Percentiles rank a stretch among this genome's conserved stretches.
These are phyloP conservation scores for Eugnorisma glareosa DNA, from an alignment of 2,888 invertebrate species.

Conservation along the genomic window DNA sequence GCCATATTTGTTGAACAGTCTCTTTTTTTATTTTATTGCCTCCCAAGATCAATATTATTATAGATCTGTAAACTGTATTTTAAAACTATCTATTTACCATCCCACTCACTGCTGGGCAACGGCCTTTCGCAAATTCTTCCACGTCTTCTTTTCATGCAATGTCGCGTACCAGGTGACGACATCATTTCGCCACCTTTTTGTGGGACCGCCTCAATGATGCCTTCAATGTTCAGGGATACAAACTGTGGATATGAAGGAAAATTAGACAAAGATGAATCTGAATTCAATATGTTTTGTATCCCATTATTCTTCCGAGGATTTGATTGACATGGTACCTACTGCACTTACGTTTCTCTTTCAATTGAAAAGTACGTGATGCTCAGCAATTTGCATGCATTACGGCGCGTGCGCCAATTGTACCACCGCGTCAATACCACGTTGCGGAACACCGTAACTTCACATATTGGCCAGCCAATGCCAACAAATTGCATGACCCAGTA, in stretches of 20 bases:
- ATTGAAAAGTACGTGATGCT: conserved; percentile 19
- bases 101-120: not conserved
- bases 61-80: too few species aligned
- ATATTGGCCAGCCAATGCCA: conserved; percentile 25
- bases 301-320: not conserved
- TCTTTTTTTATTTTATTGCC: conserved; percentile 9
- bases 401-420: conserved; percentile 53
- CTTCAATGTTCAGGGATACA: not conserved
- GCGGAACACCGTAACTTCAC: conserved; percentile 39
- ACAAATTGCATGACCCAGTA: conserved; percentile 21
- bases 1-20: not conserved
- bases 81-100: too few species aligned
- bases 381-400: conserved; percentile 49
- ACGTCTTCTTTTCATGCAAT: too few species aligned
- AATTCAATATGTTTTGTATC: not conserved
- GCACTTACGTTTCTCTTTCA: conserved; percentile 32
- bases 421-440: conserved; percentile 43
- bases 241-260: not conserved
- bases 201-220: not conserved
- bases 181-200: conserved; percentile 1
- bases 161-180: too few species aligned
- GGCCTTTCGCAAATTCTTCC: not conserved
- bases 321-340: not conserved
- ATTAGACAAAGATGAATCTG: not conserved
- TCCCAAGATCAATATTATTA: conserved; percentile 3